These are phyloP conservation scores for Ormyrus rosae DNA, from an alignment of 2,888 invertebrate genomes.

Conservation along the genomic window DNA sequence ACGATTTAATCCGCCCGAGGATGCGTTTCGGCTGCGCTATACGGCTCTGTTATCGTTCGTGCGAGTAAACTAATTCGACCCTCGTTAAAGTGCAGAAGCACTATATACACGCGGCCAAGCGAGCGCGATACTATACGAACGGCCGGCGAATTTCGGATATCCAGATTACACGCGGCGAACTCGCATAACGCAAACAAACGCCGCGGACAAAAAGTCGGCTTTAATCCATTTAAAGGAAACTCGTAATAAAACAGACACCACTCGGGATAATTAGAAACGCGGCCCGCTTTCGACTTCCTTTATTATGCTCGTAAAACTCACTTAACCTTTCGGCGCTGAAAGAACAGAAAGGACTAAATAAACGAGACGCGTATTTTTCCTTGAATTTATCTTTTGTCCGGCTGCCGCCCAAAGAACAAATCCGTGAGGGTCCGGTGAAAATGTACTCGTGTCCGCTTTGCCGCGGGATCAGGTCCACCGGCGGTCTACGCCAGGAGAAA, in stretches of 20 bases:
- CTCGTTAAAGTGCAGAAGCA: constrained; percentile 52
- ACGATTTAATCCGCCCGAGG: constrained; percentile 51
- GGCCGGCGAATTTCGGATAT: constrained; percentile 31
- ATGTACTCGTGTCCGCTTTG: constrained; percentile 48
- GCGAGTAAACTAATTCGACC: constrained; percentile 55
- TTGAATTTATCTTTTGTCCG: constrained; percentile 26
- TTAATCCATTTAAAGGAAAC: constrained; percentile 50
- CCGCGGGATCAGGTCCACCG: constrained; percentile 48
- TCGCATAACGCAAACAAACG: constrained; percentile 43
- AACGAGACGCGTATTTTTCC: constrained; percentile 18
- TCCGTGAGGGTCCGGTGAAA: constrained; percentile 53
- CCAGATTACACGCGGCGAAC: constrained; percentile 36
- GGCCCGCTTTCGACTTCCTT: constrained; percentile 29
- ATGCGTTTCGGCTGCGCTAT: constrained; percentile 35
- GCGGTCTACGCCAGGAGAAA: constrained; percentile 8
- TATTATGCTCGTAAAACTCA: constrained; percentile 49
- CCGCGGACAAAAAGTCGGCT: constrained; percentile 32
- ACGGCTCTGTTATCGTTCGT: constrained; percentile 52
- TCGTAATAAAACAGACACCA: constrained; percentile 40
- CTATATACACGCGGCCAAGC: background rate
- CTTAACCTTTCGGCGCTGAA: constrained; percentile 26
- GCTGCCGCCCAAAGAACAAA: constrained; percentile 18
- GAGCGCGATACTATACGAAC: constrained; percentile 14
- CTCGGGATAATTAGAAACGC: constrained; percentile 49
- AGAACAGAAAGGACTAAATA: background rate